These are phyloP conservation scores for Capitella teleta DNA, from an alignment of 1,140 invertebrate species.

Conservation along the genomic window DNA sequence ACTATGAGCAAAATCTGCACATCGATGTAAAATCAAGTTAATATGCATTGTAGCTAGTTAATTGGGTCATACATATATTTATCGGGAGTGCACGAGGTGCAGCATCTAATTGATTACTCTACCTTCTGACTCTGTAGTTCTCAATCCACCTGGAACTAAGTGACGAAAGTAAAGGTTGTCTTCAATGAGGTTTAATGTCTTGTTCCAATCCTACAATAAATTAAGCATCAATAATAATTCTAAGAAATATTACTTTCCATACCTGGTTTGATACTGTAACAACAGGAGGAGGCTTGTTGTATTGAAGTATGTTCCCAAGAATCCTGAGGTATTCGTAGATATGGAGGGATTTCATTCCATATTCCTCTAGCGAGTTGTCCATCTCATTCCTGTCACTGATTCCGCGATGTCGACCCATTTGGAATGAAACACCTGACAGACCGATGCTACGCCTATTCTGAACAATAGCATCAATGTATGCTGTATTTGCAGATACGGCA, in stretches of 20 bases:
- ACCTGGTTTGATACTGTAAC: not conserved
- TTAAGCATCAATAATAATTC: not conserved
- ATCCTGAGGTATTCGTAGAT: not conserved
- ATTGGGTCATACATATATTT: not conserved
- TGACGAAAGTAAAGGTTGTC: too few relatives aligned
- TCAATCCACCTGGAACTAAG: not conserved
- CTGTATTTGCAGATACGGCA: not conserved
- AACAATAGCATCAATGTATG: not conserved
- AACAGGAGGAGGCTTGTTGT: not conserved
- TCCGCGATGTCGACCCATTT: not conserved
- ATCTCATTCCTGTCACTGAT: not conserved
- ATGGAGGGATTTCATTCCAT: not conserved
- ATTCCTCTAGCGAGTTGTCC: not conserved
- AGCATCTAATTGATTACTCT: not conserved
- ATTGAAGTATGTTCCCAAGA: not conserved
- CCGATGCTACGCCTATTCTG: not conserved
- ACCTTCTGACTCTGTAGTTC: not conserved
- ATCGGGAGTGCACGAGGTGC: not conserved
- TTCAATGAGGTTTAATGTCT: not conserved
- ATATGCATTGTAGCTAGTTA: not conserved
- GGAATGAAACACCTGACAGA: not conserved
- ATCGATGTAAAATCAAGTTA: not conserved
- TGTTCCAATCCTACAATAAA: not conserved
- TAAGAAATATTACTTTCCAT: not conserved
- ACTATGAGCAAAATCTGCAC: not conserved